These are phyloP conservation scores for Mirza zaza DNA, from an alignment of 2,113 vertebrate species.

Conservation along the genomic window DNA sequence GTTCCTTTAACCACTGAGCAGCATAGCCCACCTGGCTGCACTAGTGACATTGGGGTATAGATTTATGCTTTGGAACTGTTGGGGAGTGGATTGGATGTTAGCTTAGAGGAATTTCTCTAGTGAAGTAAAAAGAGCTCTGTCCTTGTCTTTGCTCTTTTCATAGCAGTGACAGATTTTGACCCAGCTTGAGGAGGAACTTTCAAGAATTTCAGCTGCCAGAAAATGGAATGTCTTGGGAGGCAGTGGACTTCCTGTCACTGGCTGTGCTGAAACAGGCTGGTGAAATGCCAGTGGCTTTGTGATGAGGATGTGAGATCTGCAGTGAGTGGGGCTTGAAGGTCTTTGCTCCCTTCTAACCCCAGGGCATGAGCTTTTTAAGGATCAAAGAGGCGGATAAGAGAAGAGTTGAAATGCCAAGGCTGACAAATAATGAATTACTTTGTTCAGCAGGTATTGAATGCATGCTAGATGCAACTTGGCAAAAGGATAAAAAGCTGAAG, in stretches of 20 bases:
- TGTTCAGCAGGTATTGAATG: background rate
- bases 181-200: background rate
- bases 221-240: slow-evolving; percentile 6
- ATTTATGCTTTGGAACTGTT: background rate
- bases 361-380: background rate
- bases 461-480: background rate
- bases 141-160: background rate
- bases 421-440: background rate
- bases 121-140: background rate
- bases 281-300: background rate
- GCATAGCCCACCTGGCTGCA: background rate
- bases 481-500: background rate
- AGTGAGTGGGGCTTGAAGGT: background rate
- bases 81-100: background rate
- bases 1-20: background rate
- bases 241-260: slow-evolving; percentile 4
- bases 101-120: background rate
- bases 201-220: slow-evolving; percentile 12
- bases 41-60: background rate
- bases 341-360: background rate
- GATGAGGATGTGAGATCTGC: background rate
- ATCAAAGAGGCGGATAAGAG: background rate
- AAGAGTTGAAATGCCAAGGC: background rate
- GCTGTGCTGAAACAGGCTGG: background rate
- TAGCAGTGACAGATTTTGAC: slow-evolving; percentile 6